Evolutionary conservation across 2,113 vertebrate genomes (phyloP).

Genomic region (Carollia perspicillata): DNA sequence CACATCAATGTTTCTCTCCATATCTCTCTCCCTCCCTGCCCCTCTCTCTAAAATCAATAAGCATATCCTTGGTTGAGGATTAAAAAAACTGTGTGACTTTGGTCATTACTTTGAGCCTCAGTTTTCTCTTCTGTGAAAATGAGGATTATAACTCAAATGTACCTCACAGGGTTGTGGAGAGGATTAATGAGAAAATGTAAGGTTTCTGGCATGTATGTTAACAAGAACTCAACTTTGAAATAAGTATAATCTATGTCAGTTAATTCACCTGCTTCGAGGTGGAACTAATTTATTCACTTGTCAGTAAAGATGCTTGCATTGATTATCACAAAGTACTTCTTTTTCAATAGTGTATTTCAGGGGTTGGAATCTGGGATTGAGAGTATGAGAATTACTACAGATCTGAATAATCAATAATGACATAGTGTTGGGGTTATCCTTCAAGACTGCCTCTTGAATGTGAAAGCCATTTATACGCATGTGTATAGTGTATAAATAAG

Average conservation of each 20-base stretch:
- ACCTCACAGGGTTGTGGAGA: background rate
- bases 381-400: background rate
- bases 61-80: too few species aligned
- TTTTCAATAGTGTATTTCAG: background rate
- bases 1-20: too few species aligned
- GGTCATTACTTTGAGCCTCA: background rate
- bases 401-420: background rate
- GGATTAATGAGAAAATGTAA: background rate
- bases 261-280: background rate
- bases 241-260: background rate
- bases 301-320: background rate
- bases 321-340: background rate
- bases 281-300: background rate
- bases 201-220: background rate
- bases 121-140: constrained; percentile 3
- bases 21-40: too few species aligned
- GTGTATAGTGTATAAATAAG: background rate
- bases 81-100: background rate
- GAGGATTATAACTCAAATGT: background rate
- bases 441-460: background rate
- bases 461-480: background rate
- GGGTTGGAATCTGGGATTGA: background rate
- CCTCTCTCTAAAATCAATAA: too few species aligned
- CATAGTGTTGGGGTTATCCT: background rate
- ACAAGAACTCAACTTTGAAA: background rate